Evolutionary conservation across 2,113 vertebrate species (phyloP).

Genomic region (Sander vitreus): DNA sequence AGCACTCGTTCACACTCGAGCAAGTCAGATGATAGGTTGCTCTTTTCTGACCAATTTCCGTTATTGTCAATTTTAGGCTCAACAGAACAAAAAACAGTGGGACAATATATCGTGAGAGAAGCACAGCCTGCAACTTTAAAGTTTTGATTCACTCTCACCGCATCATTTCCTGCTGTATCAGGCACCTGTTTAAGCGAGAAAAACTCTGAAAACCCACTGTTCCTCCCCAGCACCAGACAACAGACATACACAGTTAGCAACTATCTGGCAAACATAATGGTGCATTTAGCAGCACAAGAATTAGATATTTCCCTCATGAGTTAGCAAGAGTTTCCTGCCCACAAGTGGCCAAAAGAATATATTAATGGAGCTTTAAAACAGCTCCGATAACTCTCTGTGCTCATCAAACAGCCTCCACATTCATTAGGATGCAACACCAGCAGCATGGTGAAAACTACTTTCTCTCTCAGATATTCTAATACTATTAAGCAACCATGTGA

Average conservation of each 20-base stretch:
- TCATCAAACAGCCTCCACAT: not conserved
- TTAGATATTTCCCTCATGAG: not conserved
- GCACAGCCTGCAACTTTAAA: too few species aligned
- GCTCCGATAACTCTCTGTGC: too few species aligned
- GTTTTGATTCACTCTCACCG: too few species aligned
- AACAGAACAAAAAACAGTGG: too few species aligned
- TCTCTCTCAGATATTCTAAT: not conserved
- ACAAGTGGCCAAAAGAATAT: not conserved
- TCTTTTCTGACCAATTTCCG: not conserved
- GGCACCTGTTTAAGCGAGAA: too few species aligned
- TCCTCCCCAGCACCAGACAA: too few species aligned
- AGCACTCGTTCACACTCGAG: not conserved
- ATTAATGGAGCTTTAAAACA: not conserved
- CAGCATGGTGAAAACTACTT: not conserved
- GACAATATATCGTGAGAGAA: too few species aligned
- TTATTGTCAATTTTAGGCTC: too few species aligned
- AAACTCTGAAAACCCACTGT: too few species aligned
- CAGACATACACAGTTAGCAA: too few species aligned
- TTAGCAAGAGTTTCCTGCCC: not conserved
- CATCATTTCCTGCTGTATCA: too few species aligned
- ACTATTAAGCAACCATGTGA: not conserved
- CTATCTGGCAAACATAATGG: not conserved
- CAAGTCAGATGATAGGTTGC: not conserved
- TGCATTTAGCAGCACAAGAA: not conserved
- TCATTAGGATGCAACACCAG: not conserved